Percentiles rank a stretch among this genome's conserved stretches.
These are phyloP conservation scores for Grantiella picta DNA, from an alignment of 2,113 vertebrate genomes.

Conservation along the genomic window DNA sequence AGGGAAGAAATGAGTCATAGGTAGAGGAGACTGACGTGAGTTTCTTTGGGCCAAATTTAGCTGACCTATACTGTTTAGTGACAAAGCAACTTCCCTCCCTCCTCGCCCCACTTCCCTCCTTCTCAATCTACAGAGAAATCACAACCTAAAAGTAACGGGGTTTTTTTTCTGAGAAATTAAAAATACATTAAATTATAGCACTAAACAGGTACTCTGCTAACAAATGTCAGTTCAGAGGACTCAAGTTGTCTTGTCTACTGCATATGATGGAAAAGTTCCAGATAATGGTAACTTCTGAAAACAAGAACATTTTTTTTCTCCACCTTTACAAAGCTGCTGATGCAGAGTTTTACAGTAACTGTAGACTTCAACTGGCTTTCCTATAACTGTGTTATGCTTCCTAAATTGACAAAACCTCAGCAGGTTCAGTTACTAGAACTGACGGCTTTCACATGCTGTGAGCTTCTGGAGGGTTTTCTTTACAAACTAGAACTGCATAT, in stretches of 20 bases:
- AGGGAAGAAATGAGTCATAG: slow-evolving; percentile 12
- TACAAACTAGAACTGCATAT: background rate
- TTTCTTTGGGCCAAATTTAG: slow-evolving; percentile 29
- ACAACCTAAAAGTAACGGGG: background rate
- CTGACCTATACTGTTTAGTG: slow-evolving; percentile 3
- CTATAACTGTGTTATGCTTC: background rate
- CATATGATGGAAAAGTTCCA: background rate
- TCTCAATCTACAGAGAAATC: background rate
- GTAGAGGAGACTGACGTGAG: background rate
- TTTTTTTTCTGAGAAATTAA: background rate
- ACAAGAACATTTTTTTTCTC: background rate
- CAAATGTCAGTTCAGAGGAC: background rate
- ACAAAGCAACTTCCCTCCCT: background rate
- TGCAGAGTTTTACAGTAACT: background rate
- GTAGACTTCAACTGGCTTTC: background rate
- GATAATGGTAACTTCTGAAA: background rate
- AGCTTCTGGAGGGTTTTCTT: background rate
- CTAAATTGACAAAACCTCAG: slow-evolving; percentile 3
- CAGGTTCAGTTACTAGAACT: background rate
- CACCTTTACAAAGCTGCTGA: background rate
- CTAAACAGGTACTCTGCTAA: background rate
- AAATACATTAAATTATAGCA: background rate
- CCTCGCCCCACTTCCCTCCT: background rate
- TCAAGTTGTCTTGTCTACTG: background rate
- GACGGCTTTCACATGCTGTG: background rate